These are phyloP conservation scores for Drosophila quadrilineata DNA, from an alignment of 1,140 invertebrate genomes.

Conservation along the genomic window DNA sequence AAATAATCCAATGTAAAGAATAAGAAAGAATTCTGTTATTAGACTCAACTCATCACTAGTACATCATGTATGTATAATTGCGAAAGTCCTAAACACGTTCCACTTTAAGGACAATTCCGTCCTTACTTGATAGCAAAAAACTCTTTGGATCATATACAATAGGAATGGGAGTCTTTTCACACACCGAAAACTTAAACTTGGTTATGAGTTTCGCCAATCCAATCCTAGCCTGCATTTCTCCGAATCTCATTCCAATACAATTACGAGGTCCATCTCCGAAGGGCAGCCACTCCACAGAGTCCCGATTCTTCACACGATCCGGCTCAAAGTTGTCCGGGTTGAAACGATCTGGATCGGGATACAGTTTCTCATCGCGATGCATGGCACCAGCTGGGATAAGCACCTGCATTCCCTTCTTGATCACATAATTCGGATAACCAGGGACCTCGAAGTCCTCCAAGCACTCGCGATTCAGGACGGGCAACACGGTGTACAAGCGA, in stretches of 20 bases:
- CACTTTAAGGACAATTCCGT: no score
- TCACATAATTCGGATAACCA: conserved; percentile 66
- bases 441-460: conserved; percentile 80
- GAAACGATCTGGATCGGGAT: conserved; percentile 85
- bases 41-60: no score
- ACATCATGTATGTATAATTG: no score
- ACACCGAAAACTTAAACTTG: conserved; percentile 70
- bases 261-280: conserved; percentile 83
- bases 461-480: conserved; percentile 82
- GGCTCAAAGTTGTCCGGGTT: conserved; percentile 86
- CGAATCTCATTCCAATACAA: conserved; percentile 84
- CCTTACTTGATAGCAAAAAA: no score
- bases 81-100: no score
- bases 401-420: conserved; percentile 63
- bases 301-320: conserved; percentile 82
- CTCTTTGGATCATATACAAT: no score
- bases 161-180: conserved; percentile 66
- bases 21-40: no score
- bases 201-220: conserved; percentile 81
- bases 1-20: no score
- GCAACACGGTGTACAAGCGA: conserved; percentile 71
- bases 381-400: conserved; percentile 61
- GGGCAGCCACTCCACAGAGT: conserved; percentile 82
- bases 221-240: conserved; percentile 84
- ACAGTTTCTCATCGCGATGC: conserved; percentile 82